Evolutionary conservation across 1,140 invertebrate species (phyloP), one percentile per base, ranked within the genome.

Genomic region (Drosophila pseudoobscura): DNA sequence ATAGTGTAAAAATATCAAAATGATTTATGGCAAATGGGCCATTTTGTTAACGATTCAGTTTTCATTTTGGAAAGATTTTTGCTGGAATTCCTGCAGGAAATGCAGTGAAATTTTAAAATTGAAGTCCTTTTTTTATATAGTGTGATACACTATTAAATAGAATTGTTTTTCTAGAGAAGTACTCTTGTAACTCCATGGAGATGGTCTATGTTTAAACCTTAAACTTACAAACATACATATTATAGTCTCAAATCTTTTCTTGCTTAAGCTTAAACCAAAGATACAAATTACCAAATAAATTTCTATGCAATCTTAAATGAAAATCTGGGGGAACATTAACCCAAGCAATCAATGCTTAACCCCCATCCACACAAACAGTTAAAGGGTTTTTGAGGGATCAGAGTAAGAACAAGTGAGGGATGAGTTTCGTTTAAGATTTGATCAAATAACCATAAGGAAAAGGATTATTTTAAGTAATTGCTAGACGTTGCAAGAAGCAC

Each of bases 401-500:
- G 43, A 39, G 60, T 6, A 44, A 13, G 22, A 7, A n/a, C 44
- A 57, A 76, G 51, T 63, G 65, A 84, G 66, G 69, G 74, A 78
- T 63, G 71, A 47, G 49, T 35, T 29, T 9, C 65, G 65, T 61
- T 64, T 47, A 76, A 89, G 83, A 88, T 88, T 83, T 74, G 75
- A 88, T 88, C 83, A 77, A 88, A 82, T 79, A 77, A 82, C 50
- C 62, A 50, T 52, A 73, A 79, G 79, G 50, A 68, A 70, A 79
- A 85, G 83, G 87, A 87, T 89, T 89, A 89, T 87, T 89, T 75
- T 82, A 89, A 89, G 80, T 89, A 89, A 89, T 89, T 89, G 87
- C 61, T 44, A 61, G 55, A 68, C 72, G 74, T 82, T 89, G 80
- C 46, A 43, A 39, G 35, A 49, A 45, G 26, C 44, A 49, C 8